Evolutionary conservation across 2,113 vertebrate genomes (phyloP), one percentile per base, ranked within the genome.

Genomic region (Sapayoa aenigma): DNA sequence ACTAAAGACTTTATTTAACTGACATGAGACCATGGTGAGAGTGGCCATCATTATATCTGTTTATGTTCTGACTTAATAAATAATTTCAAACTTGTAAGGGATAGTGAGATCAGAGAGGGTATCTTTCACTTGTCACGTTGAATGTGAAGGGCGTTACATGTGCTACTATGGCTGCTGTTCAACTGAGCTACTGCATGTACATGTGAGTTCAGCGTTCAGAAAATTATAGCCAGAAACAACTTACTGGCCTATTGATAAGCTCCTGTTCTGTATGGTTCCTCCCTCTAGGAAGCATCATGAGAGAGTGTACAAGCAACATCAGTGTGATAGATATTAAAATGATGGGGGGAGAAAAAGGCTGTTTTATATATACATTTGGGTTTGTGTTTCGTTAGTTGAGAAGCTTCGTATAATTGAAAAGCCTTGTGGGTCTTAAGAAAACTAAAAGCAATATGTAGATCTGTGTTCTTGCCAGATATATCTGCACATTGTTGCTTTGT

Each of bases 301-400:
- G 56, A 82, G 22, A 35, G 6, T 33, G 4, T 42, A 33, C 24
- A 63, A 41, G 25, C 31, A 80, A 30, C 20, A 47, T 44, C 13
- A 52, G 3, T 0, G 4, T 39, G 27, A 55, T 17, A 68, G 28
- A 80, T 39, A 60, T n/a, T 41, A 81, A 75, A 90, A 59, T 50
- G 0, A 20, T 52, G 6, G 7, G 8, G 7, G 10, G 30, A 1
- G 2, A 24, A 9, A 50, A 56, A 30, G 9, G 13, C 16, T 66
- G 44, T n/a, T 88, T 90, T 79, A 56, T 56, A 12, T 75, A 42
- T 33, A 56, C 11, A 44, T 56, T 66, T 18, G 12, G 6, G 28
- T 44, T 90, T 90, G 42, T 56, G 77, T 89, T 74, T 91, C 19
- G 52, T 68, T 89, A 72, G 31, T 9, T 71, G 50, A 55, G 27